Conservation (phyloP, 1,140 invertebrate genomes). For the Leptopilina clavipes region DNA sequence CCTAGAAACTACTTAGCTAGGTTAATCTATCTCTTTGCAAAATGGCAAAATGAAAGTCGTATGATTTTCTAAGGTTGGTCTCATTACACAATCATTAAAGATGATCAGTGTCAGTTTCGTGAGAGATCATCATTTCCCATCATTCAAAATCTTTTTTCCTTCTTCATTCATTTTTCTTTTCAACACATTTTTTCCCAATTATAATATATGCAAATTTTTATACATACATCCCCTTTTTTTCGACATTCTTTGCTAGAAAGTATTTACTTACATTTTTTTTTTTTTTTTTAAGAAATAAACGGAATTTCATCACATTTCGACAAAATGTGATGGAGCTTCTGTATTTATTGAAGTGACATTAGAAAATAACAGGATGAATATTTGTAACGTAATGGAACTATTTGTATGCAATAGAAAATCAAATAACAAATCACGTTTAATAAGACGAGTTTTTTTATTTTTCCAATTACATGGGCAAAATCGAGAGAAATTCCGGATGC, state of each 20-base stretch:
- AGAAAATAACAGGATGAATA: too few species aligned
- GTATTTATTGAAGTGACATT: too few species aligned
- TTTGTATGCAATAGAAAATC: constrained; percentile 2
- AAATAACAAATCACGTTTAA: background rate
- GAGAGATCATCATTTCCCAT: background rate
- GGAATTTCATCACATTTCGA: too few species aligned
- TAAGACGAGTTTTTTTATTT: background rate
- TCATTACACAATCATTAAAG: constrained; percentile 20
- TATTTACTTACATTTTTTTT: too few species aligned
- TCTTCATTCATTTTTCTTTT: too few species aligned
- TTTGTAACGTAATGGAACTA: background rate
- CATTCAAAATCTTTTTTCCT: background rate
- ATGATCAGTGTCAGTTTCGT: constrained; percentile 13
- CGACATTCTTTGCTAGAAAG: too few species aligned
- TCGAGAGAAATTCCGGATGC: constrained; percentile 42
- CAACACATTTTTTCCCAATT: too few species aligned
- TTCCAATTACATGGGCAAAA: background rate
- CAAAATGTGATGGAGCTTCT: too few species aligned
- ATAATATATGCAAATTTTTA: too few species aligned
- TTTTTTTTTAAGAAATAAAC: too few species aligned
- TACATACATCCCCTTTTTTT: too few species aligned
- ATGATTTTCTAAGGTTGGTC: constrained; percentile 15
- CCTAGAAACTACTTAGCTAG: constrained; percentile 17
- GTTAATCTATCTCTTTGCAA: constrained; percentile 20
- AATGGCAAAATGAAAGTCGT: constrained; percentile 12